These are phyloP conservation scores for Cabera pusaria DNA, from an alignment of 2,888 invertebrate species.

Conservation along the genomic window DNA sequence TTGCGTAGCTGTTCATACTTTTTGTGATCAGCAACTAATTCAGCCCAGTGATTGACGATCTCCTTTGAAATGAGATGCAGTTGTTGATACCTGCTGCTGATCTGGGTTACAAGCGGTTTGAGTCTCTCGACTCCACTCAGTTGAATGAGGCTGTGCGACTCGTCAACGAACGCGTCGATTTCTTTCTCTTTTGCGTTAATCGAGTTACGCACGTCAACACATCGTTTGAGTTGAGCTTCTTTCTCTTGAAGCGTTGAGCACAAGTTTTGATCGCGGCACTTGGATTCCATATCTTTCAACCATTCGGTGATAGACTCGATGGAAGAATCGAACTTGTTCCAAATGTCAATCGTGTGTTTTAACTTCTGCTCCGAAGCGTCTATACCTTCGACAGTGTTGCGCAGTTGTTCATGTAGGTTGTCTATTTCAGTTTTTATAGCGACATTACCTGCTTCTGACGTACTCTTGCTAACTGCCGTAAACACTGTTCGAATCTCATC, in stretches of 20 bases:
- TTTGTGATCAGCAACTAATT: slow-evolving; percentile 91
- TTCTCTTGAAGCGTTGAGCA: slow-evolving; percentile 93
- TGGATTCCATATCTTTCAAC: slow-evolving; percentile 92
- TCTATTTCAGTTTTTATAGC: slow-evolving; percentile 89
- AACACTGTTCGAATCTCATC: slow-evolving; percentile 87
- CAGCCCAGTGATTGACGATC: slow-evolving; percentile 92
- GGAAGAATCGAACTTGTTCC: slow-evolving; percentile 93
- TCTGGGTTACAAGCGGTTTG: slow-evolving; percentile 93
- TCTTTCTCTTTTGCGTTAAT: slow-evolving; percentile 92
- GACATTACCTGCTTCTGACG: slow-evolving; percentile 90
- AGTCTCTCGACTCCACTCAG: slow-evolving; percentile 93
- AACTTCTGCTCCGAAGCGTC: slow-evolving; percentile 88
- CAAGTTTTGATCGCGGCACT: slow-evolving; percentile 93
- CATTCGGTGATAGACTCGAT: slow-evolving; percentile 92
- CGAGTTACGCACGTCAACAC: slow-evolving; percentile 88
- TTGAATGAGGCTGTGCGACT: slow-evolving; percentile 93
- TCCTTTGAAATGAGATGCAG: slow-evolving; percentile 92
- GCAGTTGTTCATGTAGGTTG: slow-evolving; percentile 86
- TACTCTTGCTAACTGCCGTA: slow-evolving; percentile 88
- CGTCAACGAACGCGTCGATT: slow-evolving; percentile 94
- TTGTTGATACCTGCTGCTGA: slow-evolving; percentile 93
- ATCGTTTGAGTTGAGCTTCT: slow-evolving; percentile 87
- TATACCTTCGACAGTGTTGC: slow-evolving; percentile 86
- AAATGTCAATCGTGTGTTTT: slow-evolving; percentile 89
- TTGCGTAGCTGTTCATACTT: slow-evolving; percentile 89